These are phyloP conservation scores for Anas flavirostris DNA, from an alignment of 2,797 vertebrate genomes.

Conservation along the genomic window DNA sequence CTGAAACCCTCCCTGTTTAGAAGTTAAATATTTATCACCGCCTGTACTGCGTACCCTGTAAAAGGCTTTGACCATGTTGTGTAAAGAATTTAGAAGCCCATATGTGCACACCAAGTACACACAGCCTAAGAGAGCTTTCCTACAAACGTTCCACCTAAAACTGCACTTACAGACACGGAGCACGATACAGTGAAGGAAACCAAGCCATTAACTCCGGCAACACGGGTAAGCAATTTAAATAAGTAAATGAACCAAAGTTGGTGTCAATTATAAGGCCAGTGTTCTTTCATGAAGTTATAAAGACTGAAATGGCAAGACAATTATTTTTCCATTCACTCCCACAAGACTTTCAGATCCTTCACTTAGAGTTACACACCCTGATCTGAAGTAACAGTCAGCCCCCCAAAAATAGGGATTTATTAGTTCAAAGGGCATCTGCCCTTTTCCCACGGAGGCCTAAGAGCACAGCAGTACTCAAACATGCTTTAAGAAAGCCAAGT, in stretches of 20 bases:
- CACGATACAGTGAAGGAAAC: not conserved
- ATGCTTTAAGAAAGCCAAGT: not conserved
- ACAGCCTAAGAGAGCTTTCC: not conserved
- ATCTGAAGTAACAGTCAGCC: not conserved
- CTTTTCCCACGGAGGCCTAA: not conserved
- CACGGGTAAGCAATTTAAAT: not conserved
- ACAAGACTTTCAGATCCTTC: not conserved
- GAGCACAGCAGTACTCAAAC: not conserved
- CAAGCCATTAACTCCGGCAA: not conserved
- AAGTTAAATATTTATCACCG: not conserved
- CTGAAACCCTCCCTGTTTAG: not conserved
- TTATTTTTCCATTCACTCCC: not conserved
- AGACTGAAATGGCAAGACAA: too few relatives aligned
- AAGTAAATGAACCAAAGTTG: not conserved
- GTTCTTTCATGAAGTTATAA: not conserved
- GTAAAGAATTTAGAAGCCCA: not conserved
- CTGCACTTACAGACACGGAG: not conserved
- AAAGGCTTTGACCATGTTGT: not conserved
- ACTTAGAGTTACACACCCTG: not conserved
- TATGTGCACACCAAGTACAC: not conserved
- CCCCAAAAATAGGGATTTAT: conserved; percentile 23
- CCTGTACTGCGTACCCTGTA: not conserved
- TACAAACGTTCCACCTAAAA: not conserved
- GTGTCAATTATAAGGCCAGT: not conserved
- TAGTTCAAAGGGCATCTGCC: not conserved